Evolutionary conservation across 1,140 invertebrate genomes (phyloP), one percentile per base, ranked within the genome.

Genomic region (Leptinotarsa lineolata): DNA sequence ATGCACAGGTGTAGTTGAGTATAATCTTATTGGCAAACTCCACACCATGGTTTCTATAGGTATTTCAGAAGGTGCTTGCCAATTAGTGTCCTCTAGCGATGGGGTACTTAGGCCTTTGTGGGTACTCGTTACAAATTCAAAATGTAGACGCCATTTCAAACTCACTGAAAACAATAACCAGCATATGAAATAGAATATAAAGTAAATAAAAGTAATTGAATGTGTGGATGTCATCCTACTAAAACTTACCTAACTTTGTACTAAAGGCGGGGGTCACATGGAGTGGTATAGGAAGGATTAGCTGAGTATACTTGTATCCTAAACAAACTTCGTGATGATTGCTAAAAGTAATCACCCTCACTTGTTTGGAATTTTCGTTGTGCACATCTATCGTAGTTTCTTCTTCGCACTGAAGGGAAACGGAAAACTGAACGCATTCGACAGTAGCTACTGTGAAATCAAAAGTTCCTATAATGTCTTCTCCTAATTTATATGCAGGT

Each of bases 21-120:
- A 95, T 64, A 98, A 91, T 81, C 93, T 94, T 60, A 99, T 92
- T 4, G 97, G 97, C 30, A 98, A 86, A 87, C 98, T 95, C 97
- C 97, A 99, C 2, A 97, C 92, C 95, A 98, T 98, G 12, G 97
- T 98, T 86, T 99, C 96, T 69, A 99, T 96, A 21, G 95, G 91
- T 16, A 98, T 85, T 74, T 90, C 90, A 6, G 91, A 85, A 0
- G 96, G 95, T 20, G 94, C 95, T 80, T 92, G 92, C 92, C 96
- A 96, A 70, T 90, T 89, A 39, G 85, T 85, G 54, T 87, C 88
- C n/a, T 88, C 85, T 30, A 88, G 82, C 20, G 83, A 78, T 30
- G 86, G 78, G 79, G 85, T 84, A 82, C 88, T 87, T 74, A 90
- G 83, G 58, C 89, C 86, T 81, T 89, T 80, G 84, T 82, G 87